A percentile compares a stretch with the other conserved stretches of the same genome.
Conservation (phyloP, 2,888 invertebrate species). For the Luffia ferchaultella region DNA sequence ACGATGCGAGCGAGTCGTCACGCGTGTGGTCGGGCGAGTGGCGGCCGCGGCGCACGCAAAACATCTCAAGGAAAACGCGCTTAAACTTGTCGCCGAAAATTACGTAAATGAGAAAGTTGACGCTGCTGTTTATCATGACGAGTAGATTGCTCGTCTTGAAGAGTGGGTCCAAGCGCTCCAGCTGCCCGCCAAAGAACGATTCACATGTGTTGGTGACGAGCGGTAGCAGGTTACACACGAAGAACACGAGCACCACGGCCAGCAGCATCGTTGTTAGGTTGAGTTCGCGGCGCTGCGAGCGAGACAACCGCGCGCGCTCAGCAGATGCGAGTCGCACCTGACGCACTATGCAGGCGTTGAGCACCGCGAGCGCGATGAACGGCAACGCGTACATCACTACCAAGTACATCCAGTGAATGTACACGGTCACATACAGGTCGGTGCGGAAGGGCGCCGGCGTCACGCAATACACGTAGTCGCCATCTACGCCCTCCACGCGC, state of each 20-base stretch:
- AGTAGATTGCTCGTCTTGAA: conserved; percentile 89
- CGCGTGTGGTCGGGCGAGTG: conserved; percentile 74
- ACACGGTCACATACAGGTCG: conserved; percentile 80
- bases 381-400: conserved; percentile 94
- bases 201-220: conserved; percentile 88
- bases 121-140: conserved; percentile 96
- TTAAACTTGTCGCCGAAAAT: conserved; percentile 98
- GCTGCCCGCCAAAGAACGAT: conserved; percentile 66
- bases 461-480: conserved; percentile 74
- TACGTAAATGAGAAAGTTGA: conserved; percentile 97
- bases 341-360: conserved; percentile 90
- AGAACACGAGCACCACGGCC: conserved; percentile 93
- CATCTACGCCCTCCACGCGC: conserved; percentile 48
- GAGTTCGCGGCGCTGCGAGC: conserved; percentile 91
- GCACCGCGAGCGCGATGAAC: conserved; percentile 84
- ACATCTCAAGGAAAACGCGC: conserved; percentile 81
- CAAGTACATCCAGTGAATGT: conserved; percentile 95
- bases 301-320: conserved; percentile 88
- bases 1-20: conserved; percentile 84
- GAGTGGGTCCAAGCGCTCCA: conserved; percentile 64
- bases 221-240: conserved; percentile 90
- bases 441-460: conserved; percentile 76
- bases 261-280: conserved; percentile 94
- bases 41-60: conserved; percentile 66
- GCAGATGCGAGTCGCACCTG: conserved; percentile 90